phyloP scores from a whole-genome alignment of 2,888 invertebrate species.

The Gari tellinella region DNA sequence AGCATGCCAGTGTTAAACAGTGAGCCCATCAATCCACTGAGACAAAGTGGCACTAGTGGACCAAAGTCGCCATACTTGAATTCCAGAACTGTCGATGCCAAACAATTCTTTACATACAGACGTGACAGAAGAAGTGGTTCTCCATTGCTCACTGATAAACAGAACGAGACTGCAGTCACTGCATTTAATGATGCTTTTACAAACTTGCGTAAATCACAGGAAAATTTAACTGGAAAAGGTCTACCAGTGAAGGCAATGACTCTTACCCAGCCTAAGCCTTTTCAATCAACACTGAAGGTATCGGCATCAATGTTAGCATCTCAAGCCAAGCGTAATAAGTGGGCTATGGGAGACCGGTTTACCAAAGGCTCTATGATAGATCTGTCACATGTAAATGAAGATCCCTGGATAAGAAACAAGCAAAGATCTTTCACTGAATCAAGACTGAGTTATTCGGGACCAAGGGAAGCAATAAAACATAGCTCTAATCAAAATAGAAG shows the following conservation, averaged over 20 bases:
- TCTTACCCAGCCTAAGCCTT: constrained; percentile 61
- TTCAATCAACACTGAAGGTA: constrained; percentile 53
- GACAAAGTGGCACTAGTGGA: constrained; percentile 6
- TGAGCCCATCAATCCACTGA: constrained; percentile 36
- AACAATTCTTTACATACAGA: constrained; percentile 55
- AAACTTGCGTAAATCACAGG: constrained; percentile 59
- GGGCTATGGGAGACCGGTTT: constrained; percentile 65
- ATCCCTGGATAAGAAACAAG: constrained; percentile 71
- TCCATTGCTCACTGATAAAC: constrained; percentile 7
- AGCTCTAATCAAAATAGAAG: not conserved
- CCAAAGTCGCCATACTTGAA: constrained; percentile 23
- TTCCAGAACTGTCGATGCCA: constrained; percentile 56
- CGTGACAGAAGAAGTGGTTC: constrained; percentile 27
- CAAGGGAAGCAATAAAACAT: constrained; percentile 1
- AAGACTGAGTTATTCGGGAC: constrained; percentile 9
- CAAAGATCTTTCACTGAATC: constrained; percentile 52
- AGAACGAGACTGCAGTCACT: constrained; percentile 59
- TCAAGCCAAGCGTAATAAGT: constrained; percentile 64
- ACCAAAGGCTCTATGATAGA: constrained; percentile 66
- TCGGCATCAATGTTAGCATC: constrained; percentile 42
- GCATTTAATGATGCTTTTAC: constrained; percentile 70
- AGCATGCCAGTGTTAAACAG: constrained; percentile 70
- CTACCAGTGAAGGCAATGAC: constrained; percentile 31
- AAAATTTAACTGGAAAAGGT: constrained; percentile 52
- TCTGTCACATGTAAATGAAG: constrained; percentile 65